Evolutionary conservation across 2,797 vertebrate genomes (phyloP).

Genomic region (Falco peregrinus): DNA sequence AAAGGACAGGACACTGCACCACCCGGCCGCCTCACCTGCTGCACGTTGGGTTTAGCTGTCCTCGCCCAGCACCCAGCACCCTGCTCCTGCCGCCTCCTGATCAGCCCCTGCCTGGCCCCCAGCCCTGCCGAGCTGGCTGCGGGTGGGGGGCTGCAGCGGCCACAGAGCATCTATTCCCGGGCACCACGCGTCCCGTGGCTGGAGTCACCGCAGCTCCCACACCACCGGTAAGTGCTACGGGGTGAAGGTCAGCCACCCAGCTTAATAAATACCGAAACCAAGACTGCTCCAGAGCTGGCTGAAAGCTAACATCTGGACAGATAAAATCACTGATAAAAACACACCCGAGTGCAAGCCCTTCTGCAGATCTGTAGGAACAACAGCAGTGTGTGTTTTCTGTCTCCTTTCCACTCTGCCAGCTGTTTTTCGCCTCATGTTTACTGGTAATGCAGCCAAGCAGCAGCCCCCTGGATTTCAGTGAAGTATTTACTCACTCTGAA

Average conservation of each 20-base stretch:
- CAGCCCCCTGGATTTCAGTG: conserved; percentile 1
- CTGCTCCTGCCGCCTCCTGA: neutral
- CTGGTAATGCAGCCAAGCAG: neutral
- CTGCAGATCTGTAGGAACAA: neutral
- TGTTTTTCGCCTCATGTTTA: neutral
- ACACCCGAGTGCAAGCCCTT: neutral
- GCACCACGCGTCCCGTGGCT: fast-evolving
- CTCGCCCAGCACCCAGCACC: neutral
- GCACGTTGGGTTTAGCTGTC: neutral
- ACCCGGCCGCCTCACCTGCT: neutral
- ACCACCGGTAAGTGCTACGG: fast-evolving
- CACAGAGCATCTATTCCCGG: neutral
- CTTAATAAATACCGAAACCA: neutral
- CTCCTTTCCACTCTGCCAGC: neutral
- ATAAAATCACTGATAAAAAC: neutral
- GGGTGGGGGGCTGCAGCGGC: neutral
- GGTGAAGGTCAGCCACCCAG: neutral
- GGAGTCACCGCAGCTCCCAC: neutral
- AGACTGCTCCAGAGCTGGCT: neutral
- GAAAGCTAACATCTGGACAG: neutral
- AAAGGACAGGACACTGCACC: neutral
- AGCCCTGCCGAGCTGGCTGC: neutral
- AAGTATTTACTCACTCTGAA: conserved; percentile 35
- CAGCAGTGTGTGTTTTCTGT: neutral
- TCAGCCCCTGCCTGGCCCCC: neutral